Conservation (phyloP, 1,140 invertebrate species). For the Heliconius congener region DNA sequence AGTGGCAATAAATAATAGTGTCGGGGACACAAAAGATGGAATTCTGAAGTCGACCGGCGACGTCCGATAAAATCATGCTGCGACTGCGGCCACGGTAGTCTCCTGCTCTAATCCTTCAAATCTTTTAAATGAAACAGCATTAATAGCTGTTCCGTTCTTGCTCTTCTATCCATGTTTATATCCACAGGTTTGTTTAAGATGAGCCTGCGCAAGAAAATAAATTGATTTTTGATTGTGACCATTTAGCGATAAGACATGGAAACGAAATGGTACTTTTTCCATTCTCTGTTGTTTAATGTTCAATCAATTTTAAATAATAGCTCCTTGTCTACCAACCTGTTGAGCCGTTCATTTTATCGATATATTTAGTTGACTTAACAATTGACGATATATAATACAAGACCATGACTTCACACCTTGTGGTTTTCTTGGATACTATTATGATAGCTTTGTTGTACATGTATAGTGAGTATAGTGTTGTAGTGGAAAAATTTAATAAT, state of each 20-base stretch:
- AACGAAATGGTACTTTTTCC: constrained; percentile 32
- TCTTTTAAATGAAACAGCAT: constrained; percentile 26
- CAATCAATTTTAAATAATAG: constrained; percentile 76
- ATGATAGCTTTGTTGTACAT: neutral
- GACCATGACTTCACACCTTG: neutral
- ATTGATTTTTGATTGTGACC: constrained; percentile 19
- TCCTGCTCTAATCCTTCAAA: constrained; percentile 52
- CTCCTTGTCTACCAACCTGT: constrained; percentile 62
- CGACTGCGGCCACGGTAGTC: constrained; percentile 40
- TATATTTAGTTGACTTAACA: constrained; percentile 26
- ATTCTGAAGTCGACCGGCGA: constrained; percentile 71
- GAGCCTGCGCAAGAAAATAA: constrained; percentile 16
- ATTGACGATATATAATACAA: neutral
- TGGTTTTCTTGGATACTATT: neutral
- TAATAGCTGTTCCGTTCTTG: neutral
- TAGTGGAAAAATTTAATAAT: no score
- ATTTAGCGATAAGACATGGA: constrained; percentile 11
- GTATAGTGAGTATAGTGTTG: neutral
- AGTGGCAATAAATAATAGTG: constrained; percentile 73
- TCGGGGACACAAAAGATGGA: constrained; percentile 73
- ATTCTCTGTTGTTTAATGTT: constrained; percentile 61
- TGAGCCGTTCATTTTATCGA: neutral
- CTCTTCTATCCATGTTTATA: neutral
- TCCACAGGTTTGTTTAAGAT: neutral
- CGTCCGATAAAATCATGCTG: constrained; percentile 64